Percentiles rank a stretch among this genome's conserved stretches.
Evolutionary conservation across 2,113 vertebrate species (phyloP).

Genomic region (Castor canadensis): DNA sequence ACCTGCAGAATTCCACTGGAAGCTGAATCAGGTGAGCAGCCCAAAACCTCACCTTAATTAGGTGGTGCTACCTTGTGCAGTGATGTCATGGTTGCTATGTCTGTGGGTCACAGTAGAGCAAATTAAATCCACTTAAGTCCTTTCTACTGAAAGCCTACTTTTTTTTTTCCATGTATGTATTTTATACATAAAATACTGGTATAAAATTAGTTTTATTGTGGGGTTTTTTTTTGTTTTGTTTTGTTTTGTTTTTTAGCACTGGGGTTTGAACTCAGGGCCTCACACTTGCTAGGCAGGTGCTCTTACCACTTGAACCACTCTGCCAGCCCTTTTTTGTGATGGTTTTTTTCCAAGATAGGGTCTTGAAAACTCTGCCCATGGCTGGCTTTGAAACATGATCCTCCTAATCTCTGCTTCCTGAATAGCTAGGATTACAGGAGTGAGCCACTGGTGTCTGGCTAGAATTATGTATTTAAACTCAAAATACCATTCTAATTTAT

Average conservation of each 20-base stretch:
- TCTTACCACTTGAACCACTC: no score
- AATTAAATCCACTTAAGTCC: background rate
- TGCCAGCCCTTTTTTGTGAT: no score
- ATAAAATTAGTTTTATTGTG: background rate
- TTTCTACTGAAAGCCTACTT: background rate
- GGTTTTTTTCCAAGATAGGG: no score
- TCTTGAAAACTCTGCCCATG: no score
- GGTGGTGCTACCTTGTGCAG: rapidly evolving
- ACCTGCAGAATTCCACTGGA: conserved; percentile 99
- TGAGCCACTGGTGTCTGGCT: no score
- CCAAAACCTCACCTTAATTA: rapidly evolving
- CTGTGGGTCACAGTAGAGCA: background rate
- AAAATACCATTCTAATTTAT: background rate
- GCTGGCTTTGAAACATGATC: no score
- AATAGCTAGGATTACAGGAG: no score
- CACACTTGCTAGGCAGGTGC: no score
- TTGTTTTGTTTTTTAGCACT: no score
- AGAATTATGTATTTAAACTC: background rate
- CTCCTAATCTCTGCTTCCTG: no score
- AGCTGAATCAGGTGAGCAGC: conserved; percentile 90
- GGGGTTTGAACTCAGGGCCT: no score
- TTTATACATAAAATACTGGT: background rate
- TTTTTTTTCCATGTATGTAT: background rate
- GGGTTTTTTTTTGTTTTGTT: no score
- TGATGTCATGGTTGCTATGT: background rate